Evolutionary conservation across 2,113 vertebrate genomes (phyloP).

Genomic region (Hippopotamus amphibius): DNA sequence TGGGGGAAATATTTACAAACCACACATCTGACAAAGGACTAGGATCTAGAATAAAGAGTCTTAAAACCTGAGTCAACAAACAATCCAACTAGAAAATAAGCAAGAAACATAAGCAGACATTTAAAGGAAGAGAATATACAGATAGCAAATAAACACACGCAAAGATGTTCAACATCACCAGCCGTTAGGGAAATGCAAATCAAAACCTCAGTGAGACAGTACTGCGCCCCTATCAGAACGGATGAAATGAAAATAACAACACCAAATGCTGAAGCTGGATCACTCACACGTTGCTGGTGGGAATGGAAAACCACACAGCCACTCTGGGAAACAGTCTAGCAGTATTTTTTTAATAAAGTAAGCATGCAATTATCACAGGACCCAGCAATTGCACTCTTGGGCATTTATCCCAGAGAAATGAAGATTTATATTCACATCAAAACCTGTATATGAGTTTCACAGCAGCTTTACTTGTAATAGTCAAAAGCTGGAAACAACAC

Average conservation of each 20-base stretch:
- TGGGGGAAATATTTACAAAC: not conserved
- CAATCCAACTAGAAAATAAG: constrained; percentile 20
- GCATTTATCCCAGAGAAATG: not conserved
- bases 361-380: not conserved
- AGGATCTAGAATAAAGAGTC: not conserved
- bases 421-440: not conserved
- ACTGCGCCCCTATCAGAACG: not conserved
- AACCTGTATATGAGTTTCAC: not conserved
- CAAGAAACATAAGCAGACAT: not conserved
- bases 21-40: not conserved
- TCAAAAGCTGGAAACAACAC: not conserved
- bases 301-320: not conserved
- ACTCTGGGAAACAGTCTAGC: not conserved
- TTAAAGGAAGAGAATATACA: not conserved
- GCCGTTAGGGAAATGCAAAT: not conserved
- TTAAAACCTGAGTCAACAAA: not conserved
- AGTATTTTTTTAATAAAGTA: not conserved
- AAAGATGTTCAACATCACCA: not conserved
- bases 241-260: not conserved
- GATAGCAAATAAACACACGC: not conserved
- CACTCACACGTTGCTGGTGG: not conserved
- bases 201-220: not conserved
- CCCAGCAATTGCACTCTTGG: not conserved
- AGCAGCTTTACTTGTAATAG: not conserved
- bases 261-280: not conserved